Base-by-base conservation (phyloP, 2,888 invertebrate genomes). In the Steromphala cineraria region DNA sequence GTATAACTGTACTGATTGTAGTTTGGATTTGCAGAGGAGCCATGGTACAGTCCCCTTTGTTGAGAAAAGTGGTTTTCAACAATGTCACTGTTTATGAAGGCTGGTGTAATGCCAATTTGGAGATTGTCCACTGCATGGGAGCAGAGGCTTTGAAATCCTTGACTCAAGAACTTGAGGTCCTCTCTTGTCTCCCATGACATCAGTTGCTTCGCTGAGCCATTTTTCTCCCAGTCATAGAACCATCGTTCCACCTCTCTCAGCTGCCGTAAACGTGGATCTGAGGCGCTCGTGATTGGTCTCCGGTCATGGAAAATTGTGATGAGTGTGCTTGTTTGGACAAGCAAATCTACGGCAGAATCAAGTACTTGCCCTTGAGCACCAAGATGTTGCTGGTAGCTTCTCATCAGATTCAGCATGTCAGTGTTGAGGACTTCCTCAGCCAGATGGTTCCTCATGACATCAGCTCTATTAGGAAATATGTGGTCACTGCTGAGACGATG, bases 401-500 rank as follows among this genome's bases (percentile, higher is more conserved):
- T 75, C 56, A 85, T 78, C 5, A 79, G 53, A 79, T 84, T 52
- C 2, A 83, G 67, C 81, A 84, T 84, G 17, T 76, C 71, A 21
- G 46, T 52, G 71, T 82, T 75, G 19, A 85, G 53, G 0, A 84
- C 55, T 40, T 85, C 80, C 28, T 81, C 74, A 40, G 85, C 85
- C 19, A 85, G 46, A 24, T 82, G 53, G 21, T 82, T 85, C 24
- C 80, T 36, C 80, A 86, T 86, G 55, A 82, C 80, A 13, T 67
- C 13, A 77, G 82, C 83, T 13, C n/a, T 53, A 15, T 82, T 75
- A 24, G 71, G 81, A 75, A 52, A 74, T 4, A 86, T 67, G 76
- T 84, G 83, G 17, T 84, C 86, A 55, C 78, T 67, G 31, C 75
- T 83, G 15, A 83, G 62, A 78, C 80, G 81, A 74, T 82, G 67